These are phyloP conservation scores for Meloidogyne hapla DNA, from an alignment of 1,140 invertebrate genomes.

Conservation along the genomic window DNA sequence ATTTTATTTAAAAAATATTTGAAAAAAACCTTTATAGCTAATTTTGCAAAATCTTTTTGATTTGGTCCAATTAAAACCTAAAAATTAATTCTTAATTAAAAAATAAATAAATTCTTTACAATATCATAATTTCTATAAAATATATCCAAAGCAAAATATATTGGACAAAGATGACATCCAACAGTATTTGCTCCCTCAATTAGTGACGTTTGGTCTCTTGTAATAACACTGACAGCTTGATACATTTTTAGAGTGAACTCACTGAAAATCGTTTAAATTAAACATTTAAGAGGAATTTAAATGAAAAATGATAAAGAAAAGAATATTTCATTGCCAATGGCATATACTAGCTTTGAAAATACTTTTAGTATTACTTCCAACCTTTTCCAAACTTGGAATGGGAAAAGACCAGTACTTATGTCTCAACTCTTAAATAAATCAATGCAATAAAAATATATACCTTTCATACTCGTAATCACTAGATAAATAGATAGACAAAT, in stretches of 20 bases:
- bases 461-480: slow-evolving; percentile 87
- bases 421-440: no score
- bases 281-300: no score
- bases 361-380: not conserved
- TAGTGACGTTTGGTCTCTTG: slow-evolving; percentile 92
- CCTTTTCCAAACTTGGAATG: no score
- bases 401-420: no score
- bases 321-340: no score
- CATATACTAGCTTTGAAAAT: not conserved
- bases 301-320: no score
- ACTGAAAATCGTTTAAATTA: slow-evolving; percentile 56
- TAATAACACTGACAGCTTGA: slow-evolving; percentile 82
- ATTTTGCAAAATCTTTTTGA: slow-evolving; percentile 29
- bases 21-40: slow-evolving; percentile 38
- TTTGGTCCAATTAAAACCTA: slow-evolving; percentile 41
- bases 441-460: slow-evolving; percentile 59
- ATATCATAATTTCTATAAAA: slow-evolving; percentile 71
- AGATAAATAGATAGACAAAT: slow-evolving; percentile 88
- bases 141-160: slow-evolving; percentile 87
- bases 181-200: slow-evolving; percentile 84
- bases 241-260: slow-evolving; percentile 96
- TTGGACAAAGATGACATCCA: slow-evolving; percentile 75
- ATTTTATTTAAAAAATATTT: slow-evolving; percentile 8
- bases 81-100: not conserved
- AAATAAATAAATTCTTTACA: slow-evolving; percentile 5